Evolutionary conservation across 2,797 vertebrate species (phyloP).

Genomic region (Circus cinereus): DNA sequence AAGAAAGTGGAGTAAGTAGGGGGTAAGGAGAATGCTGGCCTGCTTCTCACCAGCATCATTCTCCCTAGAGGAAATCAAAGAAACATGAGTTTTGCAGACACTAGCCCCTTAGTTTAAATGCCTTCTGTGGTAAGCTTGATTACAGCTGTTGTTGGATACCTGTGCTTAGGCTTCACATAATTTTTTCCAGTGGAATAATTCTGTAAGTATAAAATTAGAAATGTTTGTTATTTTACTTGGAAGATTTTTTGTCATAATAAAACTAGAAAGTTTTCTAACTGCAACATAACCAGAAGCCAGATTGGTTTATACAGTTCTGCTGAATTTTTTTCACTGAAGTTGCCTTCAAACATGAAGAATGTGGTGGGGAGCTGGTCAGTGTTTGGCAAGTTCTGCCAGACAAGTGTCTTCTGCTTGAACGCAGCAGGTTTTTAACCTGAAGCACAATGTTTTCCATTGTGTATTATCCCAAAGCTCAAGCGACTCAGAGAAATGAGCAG

Average conservation of each 20-base stretch:
- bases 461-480: neutral
- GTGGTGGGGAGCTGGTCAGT: neutral
- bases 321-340: neutral
- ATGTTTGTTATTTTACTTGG: constrained; percentile 70
- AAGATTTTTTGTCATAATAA: constrained; percentile 50
- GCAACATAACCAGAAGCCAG: neutral
- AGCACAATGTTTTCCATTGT: neutral
- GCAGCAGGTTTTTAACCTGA: neutral
- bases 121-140: constrained; percentile 22
- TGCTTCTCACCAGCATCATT: neutral
- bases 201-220: constrained; percentile 63
- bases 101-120: constrained; percentile 27
- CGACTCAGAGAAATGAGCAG: neutral
- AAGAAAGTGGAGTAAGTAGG: neutral
- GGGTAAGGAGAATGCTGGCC: neutral
- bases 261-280: constrained; percentile 42
- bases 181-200: constrained; percentile 71
- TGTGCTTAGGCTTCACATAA: constrained; percentile 41
- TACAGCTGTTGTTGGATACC: constrained; percentile 69
- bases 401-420: neutral
- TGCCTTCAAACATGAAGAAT: neutral
- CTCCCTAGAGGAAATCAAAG: constrained; percentile 39
- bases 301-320: neutral
- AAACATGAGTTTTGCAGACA: constrained; percentile 48
- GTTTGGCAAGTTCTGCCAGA: neutral